Conservation (phyloP, 2,888 invertebrate genomes). For the Chymomyza amoena region DNA sequence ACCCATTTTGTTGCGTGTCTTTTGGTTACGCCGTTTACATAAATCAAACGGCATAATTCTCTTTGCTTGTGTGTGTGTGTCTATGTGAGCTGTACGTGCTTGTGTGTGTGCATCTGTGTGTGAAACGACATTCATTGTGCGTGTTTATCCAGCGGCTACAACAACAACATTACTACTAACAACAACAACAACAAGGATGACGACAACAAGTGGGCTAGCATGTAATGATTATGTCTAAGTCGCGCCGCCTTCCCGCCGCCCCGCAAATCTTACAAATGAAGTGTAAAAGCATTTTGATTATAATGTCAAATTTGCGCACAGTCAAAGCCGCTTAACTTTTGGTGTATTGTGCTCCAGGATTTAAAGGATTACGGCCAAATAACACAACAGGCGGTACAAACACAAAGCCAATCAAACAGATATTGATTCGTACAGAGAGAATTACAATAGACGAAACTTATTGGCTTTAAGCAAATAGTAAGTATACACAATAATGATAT, state of each 20-base stretch:
- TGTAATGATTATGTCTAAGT: slow-evolving; percentile 36
- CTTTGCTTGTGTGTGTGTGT: slow-evolving; percentile 14
- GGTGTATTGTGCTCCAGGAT: slow-evolving; percentile 38
- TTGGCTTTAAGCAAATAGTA: slow-evolving; percentile 30
- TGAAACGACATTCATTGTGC: not conserved
- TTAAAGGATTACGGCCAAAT: slow-evolving; percentile 7
- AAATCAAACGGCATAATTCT: slow-evolving; percentile 62
- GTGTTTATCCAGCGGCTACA: slow-evolving; percentile 8
- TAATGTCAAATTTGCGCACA: slow-evolving; percentile 5
- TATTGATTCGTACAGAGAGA: not conserved
- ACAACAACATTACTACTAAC: not conserved
- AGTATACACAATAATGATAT: slow-evolving; percentile 27
- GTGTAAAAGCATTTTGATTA: slow-evolving; percentile 45
- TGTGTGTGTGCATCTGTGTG: slow-evolving; percentile 12
- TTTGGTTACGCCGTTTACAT: slow-evolving; percentile 33
- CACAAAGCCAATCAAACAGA: not conserved
- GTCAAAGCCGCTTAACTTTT: slow-evolving; percentile 24
- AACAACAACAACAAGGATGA: not conserved
- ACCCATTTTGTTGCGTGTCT: slow-evolving; percentile 1
- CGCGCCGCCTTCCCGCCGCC: slow-evolving; percentile 15
- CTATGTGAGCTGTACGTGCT: slow-evolving; percentile 18
- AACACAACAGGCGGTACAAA: slow-evolving; percentile 9
- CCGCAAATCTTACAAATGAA: slow-evolving; percentile 40
- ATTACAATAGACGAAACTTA: not conserved
- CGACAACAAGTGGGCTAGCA: slow-evolving; percentile 41